A percentile compares a stretch with the other conserved stretches of the same genome.
These are phyloP conservation scores for Pomacea maculata DNA, from an alignment of 1,140 invertebrate genomes.

Conservation along the genomic window DNA sequence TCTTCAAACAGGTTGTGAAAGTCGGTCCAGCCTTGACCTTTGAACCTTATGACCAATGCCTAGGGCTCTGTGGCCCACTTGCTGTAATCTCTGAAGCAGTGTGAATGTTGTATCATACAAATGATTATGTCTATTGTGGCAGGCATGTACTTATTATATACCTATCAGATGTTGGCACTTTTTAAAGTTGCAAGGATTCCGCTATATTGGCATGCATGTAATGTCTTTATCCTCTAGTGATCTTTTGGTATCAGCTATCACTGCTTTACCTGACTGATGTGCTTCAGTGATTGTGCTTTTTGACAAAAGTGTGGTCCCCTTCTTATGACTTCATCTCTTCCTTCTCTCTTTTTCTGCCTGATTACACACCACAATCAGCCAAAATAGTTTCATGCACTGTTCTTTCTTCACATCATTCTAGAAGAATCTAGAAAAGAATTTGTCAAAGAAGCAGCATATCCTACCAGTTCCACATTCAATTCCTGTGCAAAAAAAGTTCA, in stretches of 20 bases:
- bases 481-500: too few species aligned
- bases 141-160: conserved; percentile 24
- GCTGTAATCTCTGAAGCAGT: conserved; percentile 4
- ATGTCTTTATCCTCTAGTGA: not conserved
- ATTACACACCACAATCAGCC: not conserved
- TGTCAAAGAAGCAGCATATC: not conserved
- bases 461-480: not conserved
- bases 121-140: conserved; percentile 21
- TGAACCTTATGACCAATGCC: conserved; percentile 20
- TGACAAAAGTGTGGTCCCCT: not conserved
- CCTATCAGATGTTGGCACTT: conserved; percentile 7
- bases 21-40: conserved; percentile 26
- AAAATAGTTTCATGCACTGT: too few species aligned
- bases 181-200: conserved; percentile 1
- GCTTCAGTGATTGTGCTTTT: conserved; percentile 9
- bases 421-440: not conserved
- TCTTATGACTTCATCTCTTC: not conserved
- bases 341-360: not conserved
- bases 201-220: conserved; percentile 2
- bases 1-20: conserved; percentile 26
- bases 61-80: conserved; percentile 11
- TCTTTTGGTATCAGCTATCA: not conserved
- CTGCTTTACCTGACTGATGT: not conserved
- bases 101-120: conserved; percentile 20
- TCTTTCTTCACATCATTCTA: not conserved